Base-by-base conservation (phyloP, 2,797 vertebrate species). In the Loriculus beryllinus region DNA sequence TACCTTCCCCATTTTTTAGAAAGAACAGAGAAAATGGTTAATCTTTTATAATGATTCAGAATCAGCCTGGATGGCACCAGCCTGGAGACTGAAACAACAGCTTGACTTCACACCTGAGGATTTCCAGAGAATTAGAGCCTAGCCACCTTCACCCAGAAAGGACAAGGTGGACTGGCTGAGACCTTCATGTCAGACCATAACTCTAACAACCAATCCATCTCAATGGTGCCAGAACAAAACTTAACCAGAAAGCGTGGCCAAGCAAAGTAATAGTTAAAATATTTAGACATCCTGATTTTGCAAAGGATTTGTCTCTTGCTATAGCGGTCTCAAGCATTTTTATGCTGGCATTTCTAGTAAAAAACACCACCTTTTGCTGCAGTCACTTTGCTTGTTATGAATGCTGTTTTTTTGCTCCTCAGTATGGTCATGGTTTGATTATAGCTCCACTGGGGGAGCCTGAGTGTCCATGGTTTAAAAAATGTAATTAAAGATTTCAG, bases 391-490 rank as follows among this genome's bases (percentile, higher is more conserved):
- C 23, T 56, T 85, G 9, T 52, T 59, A 42, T 29, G 25, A 85
- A 22, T 29, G 29, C 6, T 74, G 31, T 1, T 13, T 35, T n/a
- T 80, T 80, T 72, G 40, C 3, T 7, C 17, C 35, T 33, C 0
- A 3, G 2, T 29, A 29, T 5, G 9, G 26, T 63, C 39, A 48
- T 4, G 39, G 47, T 70, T 78, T 93, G 21, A 80, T 78, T 91
- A 62, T 12, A 81, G 22, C 18, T 91, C 43, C 47, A 19, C 0
- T 81, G 72, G 26, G 60, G n/a, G 5, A 85, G 5, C 63, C 54
- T 83, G 51, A 72, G 45, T 92, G 43, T 33, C 75, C 51, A 60
- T 39, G 82, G 67, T 76, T 91, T 94, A 88, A 93, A 93, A 95
- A 62, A 18, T 69, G 43, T 59, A 88, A 91, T 92, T 86, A 89